phyloP scores from a whole-genome alignment of 2,888 invertebrate genomes.

The Lysandra coridon region DNA sequence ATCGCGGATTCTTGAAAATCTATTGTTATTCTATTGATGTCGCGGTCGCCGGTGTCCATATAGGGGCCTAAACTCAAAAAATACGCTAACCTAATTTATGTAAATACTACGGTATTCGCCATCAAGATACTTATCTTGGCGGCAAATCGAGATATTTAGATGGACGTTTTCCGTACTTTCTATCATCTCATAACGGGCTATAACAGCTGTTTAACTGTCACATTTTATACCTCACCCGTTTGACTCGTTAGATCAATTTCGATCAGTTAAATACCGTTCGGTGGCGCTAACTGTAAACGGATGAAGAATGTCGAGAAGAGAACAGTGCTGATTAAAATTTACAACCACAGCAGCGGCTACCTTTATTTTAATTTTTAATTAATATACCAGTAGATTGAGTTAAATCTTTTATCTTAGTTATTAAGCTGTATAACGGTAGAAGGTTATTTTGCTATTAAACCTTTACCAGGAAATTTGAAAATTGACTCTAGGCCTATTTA shows the following conservation, averaged over 20 bases:
- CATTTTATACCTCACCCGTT: background rate
- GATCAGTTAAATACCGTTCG: constrained; percentile 13
- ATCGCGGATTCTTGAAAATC: too few species aligned
- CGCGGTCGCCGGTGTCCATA: too few species aligned
- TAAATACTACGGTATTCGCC: background rate
- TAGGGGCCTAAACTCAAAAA: too few species aligned
- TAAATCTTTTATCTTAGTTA: background rate
- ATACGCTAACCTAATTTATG: background rate
- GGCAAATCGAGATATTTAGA: background rate
- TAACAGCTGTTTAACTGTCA: constrained; percentile 14
- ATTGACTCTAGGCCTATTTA: too few species aligned
- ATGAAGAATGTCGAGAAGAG: background rate
- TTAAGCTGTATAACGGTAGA: too few species aligned
- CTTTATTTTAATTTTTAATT: background rate
- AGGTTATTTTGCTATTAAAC: too few species aligned
- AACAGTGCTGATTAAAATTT: background rate
- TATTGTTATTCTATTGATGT: too few species aligned
- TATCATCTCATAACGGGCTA: background rate
- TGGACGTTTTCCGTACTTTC: background rate
- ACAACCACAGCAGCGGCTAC: background rate
- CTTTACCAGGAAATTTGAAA: too few species aligned
- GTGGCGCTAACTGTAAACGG: constrained; percentile 14
- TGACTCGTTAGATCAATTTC: background rate
- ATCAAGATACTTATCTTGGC: background rate
- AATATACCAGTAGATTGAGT: background rate